phyloP scores from a whole-genome alignment of 2,888 invertebrate genomes.

The Cerceris ruficornis region DNA sequence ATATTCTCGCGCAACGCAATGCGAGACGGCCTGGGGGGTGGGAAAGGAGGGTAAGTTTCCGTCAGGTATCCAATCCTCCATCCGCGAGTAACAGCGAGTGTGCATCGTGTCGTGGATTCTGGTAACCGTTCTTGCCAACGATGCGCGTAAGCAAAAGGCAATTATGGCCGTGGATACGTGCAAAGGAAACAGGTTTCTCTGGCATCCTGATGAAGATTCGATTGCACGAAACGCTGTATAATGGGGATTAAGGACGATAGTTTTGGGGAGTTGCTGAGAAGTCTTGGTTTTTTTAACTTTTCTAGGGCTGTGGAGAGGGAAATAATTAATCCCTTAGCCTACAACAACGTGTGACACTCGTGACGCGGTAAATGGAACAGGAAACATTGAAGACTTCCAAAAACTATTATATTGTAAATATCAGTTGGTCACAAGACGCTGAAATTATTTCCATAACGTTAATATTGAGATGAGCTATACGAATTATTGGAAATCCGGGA shows the following conservation, averaged over 20 bases:
- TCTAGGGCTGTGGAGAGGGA: too few relatives aligned
- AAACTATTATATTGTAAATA: too few relatives aligned
- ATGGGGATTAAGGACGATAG: background rate
- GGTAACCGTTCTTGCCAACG: slow-evolving; percentile 18
- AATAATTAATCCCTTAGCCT: too few relatives aligned
- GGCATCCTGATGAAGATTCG: slow-evolving; percentile 9
- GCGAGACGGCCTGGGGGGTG: slow-evolving; percentile 5
- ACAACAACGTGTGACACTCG: too few relatives aligned
- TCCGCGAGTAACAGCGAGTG: slow-evolving; percentile 42
- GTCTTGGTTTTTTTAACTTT: too few relatives aligned
- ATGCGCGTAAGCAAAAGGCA: slow-evolving; percentile 26
- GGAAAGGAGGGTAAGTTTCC: slow-evolving; percentile 52
- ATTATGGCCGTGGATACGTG: slow-evolving; percentile 37
- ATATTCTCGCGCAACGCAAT: slow-evolving; percentile 66
- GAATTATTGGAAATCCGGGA: too few relatives aligned
- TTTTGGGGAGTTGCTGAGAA: too few relatives aligned
- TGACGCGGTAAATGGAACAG: too few relatives aligned
- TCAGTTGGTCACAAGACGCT: too few relatives aligned
- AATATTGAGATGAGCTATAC: too few relatives aligned
- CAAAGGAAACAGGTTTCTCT: slow-evolving; percentile 9
- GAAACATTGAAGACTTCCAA: too few relatives aligned
- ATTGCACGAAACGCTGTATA: background rate
- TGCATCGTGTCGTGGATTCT: slow-evolving; percentile 30
- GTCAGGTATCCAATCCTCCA: slow-evolving; percentile 54
- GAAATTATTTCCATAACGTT: too few relatives aligned